These are phyloP conservation scores for Sardinella longiceps DNA, from an alignment of 2,797 vertebrate species.

Conservation along the genomic window DNA sequence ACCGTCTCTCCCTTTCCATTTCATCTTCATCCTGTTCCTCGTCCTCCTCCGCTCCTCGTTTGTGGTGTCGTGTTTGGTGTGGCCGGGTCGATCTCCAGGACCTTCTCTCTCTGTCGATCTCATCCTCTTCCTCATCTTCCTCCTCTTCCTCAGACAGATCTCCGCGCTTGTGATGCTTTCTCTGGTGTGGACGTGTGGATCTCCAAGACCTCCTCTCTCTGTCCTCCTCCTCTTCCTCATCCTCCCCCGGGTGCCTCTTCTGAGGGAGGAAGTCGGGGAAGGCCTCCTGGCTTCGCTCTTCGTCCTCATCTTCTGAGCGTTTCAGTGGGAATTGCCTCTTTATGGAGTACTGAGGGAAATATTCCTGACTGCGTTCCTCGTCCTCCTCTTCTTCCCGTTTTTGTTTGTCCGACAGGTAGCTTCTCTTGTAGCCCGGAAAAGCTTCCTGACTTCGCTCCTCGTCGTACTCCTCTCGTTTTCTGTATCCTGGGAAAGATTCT, in stretches of 20 bases:
- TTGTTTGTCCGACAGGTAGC: constrained; percentile 51
- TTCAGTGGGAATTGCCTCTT: constrained; percentile 46
- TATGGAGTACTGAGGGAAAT: constrained; percentile 57
- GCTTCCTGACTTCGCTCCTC: constrained; percentile 54
- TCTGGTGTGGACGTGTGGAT: constrained; percentile 52
- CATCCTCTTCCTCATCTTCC: constrained; percentile 26
- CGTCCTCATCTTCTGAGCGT: constrained; percentile 45
- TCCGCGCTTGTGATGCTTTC: constrained; percentile 55
- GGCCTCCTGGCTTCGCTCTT: constrained; percentile 68
- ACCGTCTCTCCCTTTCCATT: neutral
- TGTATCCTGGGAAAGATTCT: constrained; percentile 38
- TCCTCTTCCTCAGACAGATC: constrained; percentile 44
- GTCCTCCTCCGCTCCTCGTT: neutral
- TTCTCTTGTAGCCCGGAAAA: constrained; percentile 58
- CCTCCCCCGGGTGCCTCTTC: constrained; percentile 44
- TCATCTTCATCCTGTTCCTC: neutral
- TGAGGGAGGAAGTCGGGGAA: constrained; percentile 53
- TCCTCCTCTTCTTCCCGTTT: constrained; percentile 66
- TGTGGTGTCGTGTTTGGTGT: constrained; percentile 44
- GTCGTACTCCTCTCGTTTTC: constrained; percentile 45
- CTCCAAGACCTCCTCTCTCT: constrained; percentile 48
- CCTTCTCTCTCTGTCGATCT: constrained; percentile 55
- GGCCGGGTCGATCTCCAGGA: constrained; percentile 62
- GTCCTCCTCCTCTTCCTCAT: constrained; percentile 59
- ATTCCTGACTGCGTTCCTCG: constrained; percentile 73